Base-by-base conservation (phyloP, 2,888 invertebrate genomes). In the Gari tellinella region DNA sequence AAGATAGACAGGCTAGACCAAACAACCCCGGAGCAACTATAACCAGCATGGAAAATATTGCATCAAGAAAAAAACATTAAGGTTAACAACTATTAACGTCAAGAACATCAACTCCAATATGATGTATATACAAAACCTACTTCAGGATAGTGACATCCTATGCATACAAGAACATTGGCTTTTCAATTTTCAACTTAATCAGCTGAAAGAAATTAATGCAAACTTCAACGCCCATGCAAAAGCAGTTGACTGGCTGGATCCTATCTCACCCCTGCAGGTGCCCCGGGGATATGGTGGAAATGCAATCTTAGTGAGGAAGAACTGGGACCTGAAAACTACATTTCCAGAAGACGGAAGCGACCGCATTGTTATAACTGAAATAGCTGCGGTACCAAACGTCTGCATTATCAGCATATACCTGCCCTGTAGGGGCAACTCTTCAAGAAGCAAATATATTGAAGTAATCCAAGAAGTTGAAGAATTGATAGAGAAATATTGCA, bases 121-220 rank as follows among this genome's bases (percentile, higher is more conserved):
- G n/a, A n/a, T n/a, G n/a, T n/a, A n/a, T n/a, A n/a, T n/a, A n/a
- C n/a, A n/a, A n/a, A n/a, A n/a, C n/a, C n/a, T n/a, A n/a, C n/a
- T n/a, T n/a, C n/a, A n/a, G n/a, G n/a, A n/a, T n/a, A n/a, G n/a
- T 40, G 40, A 40, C 10, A 46, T 14, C 8, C 8, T 19, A 19
- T 21, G 51, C 51, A 8, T n/a, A 7, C 51, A 51, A n/a, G 21
- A 51, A 14, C 23, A 23, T n/a, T 51, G 51, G 23, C 21, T 51
- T 7, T 19, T 51, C n/a, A 51, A 8, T n/a, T 51, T 51, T 8
- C 5, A 51, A 25, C 51, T n/a, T n/a, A n/a, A n/a, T n/a, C n/a
- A n/a, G n/a, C n/a, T n/a, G n/a, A n/a, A n/a, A n/a, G n/a, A n/a
- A 12, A 10, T 51, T 21, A 14, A 51, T n/a, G 10, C 19, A 12